Conservation (phyloP, 2,797 vertebrate genomes). For the Alauda arvensis region DNA sequence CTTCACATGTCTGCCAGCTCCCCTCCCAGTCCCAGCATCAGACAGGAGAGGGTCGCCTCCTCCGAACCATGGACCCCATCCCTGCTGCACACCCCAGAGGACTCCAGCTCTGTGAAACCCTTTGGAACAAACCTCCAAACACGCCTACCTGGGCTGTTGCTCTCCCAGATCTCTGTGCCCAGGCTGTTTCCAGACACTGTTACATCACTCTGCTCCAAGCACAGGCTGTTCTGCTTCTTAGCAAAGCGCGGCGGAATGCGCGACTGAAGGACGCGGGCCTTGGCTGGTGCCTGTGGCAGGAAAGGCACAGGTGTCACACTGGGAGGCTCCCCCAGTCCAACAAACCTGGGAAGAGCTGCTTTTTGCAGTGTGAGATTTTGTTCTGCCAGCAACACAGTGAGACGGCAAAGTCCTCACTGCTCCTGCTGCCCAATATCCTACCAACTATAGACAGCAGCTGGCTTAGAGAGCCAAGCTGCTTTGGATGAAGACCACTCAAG, state of each 20-base stretch:
- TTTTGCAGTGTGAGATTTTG: background rate
- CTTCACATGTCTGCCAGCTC: background rate
- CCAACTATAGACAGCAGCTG: background rate
- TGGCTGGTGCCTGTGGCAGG: constrained; percentile 78
- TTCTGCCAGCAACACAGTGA: background rate
- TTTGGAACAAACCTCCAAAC: background rate
- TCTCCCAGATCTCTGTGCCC: constrained; percentile 98
- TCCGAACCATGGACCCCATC: rapidly evolving
- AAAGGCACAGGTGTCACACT: background rate
- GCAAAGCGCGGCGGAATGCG: constrained; percentile 96
- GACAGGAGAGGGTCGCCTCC: background rate
- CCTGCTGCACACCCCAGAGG: background rate
- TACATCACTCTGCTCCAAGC: constrained; percentile 87
- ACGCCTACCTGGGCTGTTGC: constrained; percentile 83
- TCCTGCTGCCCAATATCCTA: background rate
- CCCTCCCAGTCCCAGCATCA: background rate
- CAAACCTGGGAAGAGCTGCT: background rate
- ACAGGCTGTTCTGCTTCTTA: constrained; percentile 90
- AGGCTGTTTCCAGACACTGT: constrained; percentile 84
- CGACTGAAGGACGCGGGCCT: constrained; percentile 84
- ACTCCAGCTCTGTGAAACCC: background rate
- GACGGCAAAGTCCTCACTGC: background rate
- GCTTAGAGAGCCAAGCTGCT: background rate
- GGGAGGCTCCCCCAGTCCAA: background rate
- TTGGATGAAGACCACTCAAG: background rate